These are phyloP conservation scores for Sarcoramphus papa DNA, from an alignment of 2,797 vertebrate genomes.

Conservation along the genomic window DNA sequence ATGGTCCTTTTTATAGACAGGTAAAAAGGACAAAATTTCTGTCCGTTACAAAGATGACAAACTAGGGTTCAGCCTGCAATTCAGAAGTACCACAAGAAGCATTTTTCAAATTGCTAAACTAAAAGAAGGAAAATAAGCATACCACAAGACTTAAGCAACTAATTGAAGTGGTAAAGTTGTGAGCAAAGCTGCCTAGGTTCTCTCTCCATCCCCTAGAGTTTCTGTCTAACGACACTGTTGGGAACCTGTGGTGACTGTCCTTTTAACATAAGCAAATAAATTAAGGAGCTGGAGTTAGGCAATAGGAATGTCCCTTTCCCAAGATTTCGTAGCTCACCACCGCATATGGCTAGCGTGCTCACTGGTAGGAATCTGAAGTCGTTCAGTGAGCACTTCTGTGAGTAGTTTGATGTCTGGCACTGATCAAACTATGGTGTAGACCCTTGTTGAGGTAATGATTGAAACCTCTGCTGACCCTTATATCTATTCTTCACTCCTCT, in stretches of 20 bases:
- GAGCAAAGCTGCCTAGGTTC: not conserved
- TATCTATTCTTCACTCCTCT: not conserved
- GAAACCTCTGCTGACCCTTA: not conserved
- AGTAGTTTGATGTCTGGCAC: not conserved
- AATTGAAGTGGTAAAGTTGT: not conserved
- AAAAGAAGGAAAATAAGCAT: not conserved
- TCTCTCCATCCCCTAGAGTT: not conserved
- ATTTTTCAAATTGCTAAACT: not conserved
- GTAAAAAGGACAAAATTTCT: not conserved
- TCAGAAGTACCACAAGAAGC: not conserved
- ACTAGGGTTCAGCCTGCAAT: not conserved
- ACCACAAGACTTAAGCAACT: not conserved
- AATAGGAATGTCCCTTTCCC: not conserved
- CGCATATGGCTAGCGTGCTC: not conserved
- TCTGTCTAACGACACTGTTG: not conserved
- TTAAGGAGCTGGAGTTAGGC: not conserved
- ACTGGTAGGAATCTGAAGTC: not conserved
- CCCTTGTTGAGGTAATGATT: not conserved
- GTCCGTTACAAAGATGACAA: not conserved
- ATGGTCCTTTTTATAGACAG: not conserved
- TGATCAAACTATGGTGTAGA: not conserved
- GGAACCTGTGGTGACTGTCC: not conserved
- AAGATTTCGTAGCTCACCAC: not conserved
- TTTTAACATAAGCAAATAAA: not conserved
- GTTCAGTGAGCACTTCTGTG: not conserved